Base-by-base conservation (phyloP, 2,113 vertebrate genomes). In the Phalacrocorax pelagicus region DNA sequence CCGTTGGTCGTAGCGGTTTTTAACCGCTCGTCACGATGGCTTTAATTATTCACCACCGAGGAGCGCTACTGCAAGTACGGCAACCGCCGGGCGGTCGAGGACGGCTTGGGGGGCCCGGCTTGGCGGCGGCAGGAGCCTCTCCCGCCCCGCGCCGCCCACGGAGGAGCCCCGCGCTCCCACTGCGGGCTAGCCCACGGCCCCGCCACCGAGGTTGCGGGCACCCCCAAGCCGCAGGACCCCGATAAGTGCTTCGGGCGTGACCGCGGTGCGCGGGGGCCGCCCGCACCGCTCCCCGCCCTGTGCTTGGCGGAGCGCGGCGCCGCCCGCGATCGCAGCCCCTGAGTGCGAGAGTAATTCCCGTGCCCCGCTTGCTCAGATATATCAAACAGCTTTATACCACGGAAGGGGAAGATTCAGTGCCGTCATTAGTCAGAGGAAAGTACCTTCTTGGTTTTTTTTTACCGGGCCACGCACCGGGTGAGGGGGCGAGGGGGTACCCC, bases 221-320 rank as follows among this genome's bases (percentile, higher is more conserved):
- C 32, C 36, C 18, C 26, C 12, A 2, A 11, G 55, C 0, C 18
- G 13, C 69, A 9, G 55, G 9, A 29, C 11, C 57, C 11, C 20
- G 7, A 0, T 1, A 16, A 12, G 42, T 0, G 49, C 30, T 42
- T 24, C 20, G 20, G 23, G 32, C 6, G 17, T 40, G 52, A 17
- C 3, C 4, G 36, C 29, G 16, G 19, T 36, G 27, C 15, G 20
- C 49, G 32, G 42, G 26, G 9, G 14, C 38, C 10, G 21, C 47
- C 66, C 29, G 82, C 36, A 29, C 38, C 59, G 54, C 67, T 36
- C 34, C 44, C 61, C 63, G 27, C 49, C 13, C n/a, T 8, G 34
- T 3, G 18, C 40, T 46, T 7, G 9, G 72, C 15, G 32, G 17
- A 26, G 49, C 10, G 2, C 38, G 12, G 23, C 5, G 27, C 49